Percentiles rank a stretch among this genome's conserved stretches.
Conservation (phyloP, 1,140 invertebrate species). For the Nephila pilipes region DNA sequence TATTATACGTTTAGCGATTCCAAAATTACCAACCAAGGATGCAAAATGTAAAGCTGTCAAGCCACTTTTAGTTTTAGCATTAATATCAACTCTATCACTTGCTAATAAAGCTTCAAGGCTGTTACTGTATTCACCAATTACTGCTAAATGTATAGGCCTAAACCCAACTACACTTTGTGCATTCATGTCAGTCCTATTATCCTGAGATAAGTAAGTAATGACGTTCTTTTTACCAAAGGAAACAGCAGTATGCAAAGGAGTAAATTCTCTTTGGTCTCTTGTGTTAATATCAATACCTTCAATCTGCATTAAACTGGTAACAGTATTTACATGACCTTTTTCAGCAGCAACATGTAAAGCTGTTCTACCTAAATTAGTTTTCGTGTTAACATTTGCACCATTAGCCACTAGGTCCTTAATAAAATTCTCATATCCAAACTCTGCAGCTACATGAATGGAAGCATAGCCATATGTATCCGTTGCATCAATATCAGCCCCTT, state of each 20-base stretch:
- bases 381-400: conserved; percentile 9
- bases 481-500: background rate
- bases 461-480: background rate
- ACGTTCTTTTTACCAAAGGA: background rate
- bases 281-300: background rate
- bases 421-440: background rate
- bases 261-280: background rate
- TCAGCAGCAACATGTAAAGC: background rate
- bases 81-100: background rate
- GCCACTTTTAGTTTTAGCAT: background rate
- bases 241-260: conserved; percentile 30
- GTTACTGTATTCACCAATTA: background rate
- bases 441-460: conserved; percentile 20
- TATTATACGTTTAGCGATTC: background rate
- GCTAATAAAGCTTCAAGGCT: background rate
- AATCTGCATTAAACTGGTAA: conserved; percentile 3
- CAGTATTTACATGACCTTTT: background rate
- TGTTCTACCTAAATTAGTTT: background rate
- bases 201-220: background rate
- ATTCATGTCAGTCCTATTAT: background rate
- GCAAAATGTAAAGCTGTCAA: background rate
- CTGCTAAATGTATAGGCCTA: conserved; percentile 6
- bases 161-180: background rate
- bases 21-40: background rate
- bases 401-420: background rate